Evolutionary conservation across 2,888 invertebrate species (phyloP).

Genomic region (Odontocolon sp.): DNA sequence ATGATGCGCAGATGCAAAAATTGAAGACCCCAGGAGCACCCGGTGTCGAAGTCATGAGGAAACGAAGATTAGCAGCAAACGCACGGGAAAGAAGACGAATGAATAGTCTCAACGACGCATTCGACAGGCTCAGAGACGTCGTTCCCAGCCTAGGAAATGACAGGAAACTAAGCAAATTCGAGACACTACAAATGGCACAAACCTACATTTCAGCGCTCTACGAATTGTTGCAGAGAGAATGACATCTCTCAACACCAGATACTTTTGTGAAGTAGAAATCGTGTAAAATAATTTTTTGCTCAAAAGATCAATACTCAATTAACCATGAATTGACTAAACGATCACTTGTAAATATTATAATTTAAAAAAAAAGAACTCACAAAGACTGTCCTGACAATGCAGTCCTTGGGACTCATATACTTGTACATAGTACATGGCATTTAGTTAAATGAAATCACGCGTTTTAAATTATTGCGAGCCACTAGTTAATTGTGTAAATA

Average conservation of each 20-base stretch:
- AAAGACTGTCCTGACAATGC: not conserved
- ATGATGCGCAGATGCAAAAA: slow-evolving; percentile 64
- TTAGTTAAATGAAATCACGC: slow-evolving; percentile 9
- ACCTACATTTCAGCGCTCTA: slow-evolving; percentile 87
- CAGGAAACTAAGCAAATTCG: slow-evolving; percentile 88
- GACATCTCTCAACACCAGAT: slow-evolving; percentile 49
- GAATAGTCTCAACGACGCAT: slow-evolving; percentile 89
- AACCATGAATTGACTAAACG: not conserved
- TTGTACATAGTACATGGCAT: slow-evolving; percentile 41
- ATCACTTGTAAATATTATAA: slow-evolving; percentile 44
- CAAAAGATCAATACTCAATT: not conserved
- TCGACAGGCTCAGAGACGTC: slow-evolving; percentile 86
- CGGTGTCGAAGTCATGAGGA: slow-evolving; percentile 83
- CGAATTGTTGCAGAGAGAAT: slow-evolving; percentile 82
- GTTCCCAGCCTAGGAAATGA: slow-evolving; percentile 88
- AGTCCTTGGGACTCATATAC: too few species aligned
- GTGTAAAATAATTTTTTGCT: slow-evolving; percentile 33
- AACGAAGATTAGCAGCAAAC: slow-evolving; percentile 87
- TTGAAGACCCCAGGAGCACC: slow-evolving; percentile 70
- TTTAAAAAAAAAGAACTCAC: not conserved
- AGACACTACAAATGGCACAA: slow-evolving; percentile 90
- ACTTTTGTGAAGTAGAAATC: not conserved
- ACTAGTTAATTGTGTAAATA: slow-evolving; percentile 51
- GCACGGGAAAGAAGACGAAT: slow-evolving; percentile 88
- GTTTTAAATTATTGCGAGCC: slow-evolving; percentile 37